Percentiles rank a stretch among this genome's conserved stretches.
phyloP scores from a whole-genome alignment of 2,797 vertebrate species.

The Urophycis tenuis region DNA sequence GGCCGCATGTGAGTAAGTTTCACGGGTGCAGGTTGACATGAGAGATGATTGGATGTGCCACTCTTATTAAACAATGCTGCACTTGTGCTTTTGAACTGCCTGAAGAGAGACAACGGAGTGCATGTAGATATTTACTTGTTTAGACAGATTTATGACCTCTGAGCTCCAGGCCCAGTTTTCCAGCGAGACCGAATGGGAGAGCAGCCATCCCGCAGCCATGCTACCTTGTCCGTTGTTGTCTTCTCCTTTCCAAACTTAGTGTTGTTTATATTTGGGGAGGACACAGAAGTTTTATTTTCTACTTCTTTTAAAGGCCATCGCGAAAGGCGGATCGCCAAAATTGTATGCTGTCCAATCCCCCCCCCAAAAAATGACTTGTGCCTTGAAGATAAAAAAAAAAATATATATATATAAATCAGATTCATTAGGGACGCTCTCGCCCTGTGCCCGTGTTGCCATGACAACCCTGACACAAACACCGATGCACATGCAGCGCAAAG shows the following conservation, averaged over 20 bases:
- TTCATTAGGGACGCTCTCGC: constrained; percentile 43
- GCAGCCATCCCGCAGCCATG: background rate
- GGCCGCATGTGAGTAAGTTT: background rate
- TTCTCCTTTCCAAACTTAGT: constrained; percentile 33
- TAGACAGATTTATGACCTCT: constrained; percentile 29
- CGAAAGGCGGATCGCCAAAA: background rate
- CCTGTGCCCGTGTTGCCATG: constrained; percentile 44
- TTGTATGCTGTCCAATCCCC: constrained; percentile 3
- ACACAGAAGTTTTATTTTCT: background rate
- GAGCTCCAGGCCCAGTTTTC: constrained; percentile 22
- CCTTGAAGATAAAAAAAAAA: constrained; percentile 63
- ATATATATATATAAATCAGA: constrained; percentile 62
- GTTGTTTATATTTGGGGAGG: constrained; percentile 38
- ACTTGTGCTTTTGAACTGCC: constrained; percentile 2
- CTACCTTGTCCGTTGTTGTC: constrained; percentile 19
- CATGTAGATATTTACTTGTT: constrained; percentile 12
- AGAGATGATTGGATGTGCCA: constrained; percentile 9
- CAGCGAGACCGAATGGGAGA: constrained; percentile 21
- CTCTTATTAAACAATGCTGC: constrained; percentile 7
- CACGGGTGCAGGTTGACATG: constrained; percentile 1
- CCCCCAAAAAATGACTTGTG: constrained; percentile 41
- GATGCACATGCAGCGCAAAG: background rate
- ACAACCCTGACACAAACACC: constrained; percentile 37
- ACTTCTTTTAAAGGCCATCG: background rate
- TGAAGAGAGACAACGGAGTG: constrained; percentile 15